Percentiles rank a stretch among this genome's conserved stretches.
phyloP scores from a whole-genome alignment of 2,888 invertebrate species.

The Liposcelis brunnea region DNA sequence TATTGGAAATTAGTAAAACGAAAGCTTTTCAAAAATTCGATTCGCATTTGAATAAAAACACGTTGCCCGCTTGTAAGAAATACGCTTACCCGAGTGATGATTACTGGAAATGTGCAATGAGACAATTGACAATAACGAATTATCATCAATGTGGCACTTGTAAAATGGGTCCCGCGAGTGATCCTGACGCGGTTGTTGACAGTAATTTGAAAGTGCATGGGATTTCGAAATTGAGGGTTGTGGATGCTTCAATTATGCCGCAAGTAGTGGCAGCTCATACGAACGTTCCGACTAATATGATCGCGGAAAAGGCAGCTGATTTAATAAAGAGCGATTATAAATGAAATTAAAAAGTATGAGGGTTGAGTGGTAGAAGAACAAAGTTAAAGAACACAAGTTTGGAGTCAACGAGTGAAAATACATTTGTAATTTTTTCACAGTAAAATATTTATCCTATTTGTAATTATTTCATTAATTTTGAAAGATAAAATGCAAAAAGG shows the following conservation, averaged over 20 bases:
- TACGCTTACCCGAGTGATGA: conserved; percentile 14
- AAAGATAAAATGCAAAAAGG: no score
- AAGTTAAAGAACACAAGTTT: no score
- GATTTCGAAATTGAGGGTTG: conserved; percentile 16
- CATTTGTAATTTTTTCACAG: no score
- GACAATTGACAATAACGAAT: conserved; percentile 10
- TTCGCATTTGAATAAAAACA: conserved; percentile 15
- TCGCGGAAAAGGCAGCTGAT: conserved; percentile 25
- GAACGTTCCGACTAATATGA: conserved; percentile 22
- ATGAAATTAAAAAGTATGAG: no score
- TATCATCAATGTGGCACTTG: conserved; percentile 19
- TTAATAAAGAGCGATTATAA: conserved; percentile 19
- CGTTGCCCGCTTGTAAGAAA: conserved; percentile 19
- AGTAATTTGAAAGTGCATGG: conserved; percentile 17
- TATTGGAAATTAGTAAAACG: conserved; percentile 16
- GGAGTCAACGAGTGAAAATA: no score
- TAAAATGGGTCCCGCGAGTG: conserved; percentile 20
- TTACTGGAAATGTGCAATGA: conserved; percentile 14
- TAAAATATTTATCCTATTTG: no score
- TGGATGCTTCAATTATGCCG: conserved; percentile 19
- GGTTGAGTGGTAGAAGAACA: no score
- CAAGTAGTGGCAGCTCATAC: conserved; percentile 16
- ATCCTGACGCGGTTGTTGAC: conserved; percentile 18
- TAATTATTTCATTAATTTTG: no score
- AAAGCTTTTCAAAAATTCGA: conserved; percentile 16